Evolutionary conservation across 2,113 vertebrate species (phyloP), one percentile per base, ranked within the genome.

Genomic region (Anser cygnoides): DNA sequence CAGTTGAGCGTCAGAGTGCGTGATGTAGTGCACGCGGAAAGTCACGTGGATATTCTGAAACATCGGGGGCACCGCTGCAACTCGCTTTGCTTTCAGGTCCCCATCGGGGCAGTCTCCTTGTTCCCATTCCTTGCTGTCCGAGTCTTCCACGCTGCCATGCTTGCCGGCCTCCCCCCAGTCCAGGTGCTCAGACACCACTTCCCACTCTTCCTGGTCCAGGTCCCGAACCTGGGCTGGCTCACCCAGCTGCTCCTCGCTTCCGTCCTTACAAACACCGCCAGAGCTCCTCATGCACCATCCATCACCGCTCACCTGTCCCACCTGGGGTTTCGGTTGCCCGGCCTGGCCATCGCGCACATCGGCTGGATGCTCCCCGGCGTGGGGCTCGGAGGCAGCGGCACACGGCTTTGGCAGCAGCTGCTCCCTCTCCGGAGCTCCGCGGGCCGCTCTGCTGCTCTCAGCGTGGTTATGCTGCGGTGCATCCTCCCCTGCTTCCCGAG

Each of bases 11-110:
- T 97, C 95, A 0, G 98, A 98, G 58, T 96, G 89, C 1, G 99
- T 99, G 92, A 98, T 41, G 88, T 99, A 99, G 90, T 99, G 99
- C 41, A 99, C 97, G 4, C 98, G 97, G 97, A 99, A 99, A 76
- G 92, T 98, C 93, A 99, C 96, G 0, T 92, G 97, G 46, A 99
- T 97, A 8, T 95, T 98, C 89, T 98, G 98, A n/a, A 98, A 88
- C 97, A 98, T 98, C 22, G 98, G 98, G 59, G 97, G 97, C 77
- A 98, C 97, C 0, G 97, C 95, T 3, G 96, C 98, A 13, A 97
- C 95, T 61, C 97, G 98, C 96, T 96, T 97, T 1, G 80, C 89
- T 83, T 95, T 97, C 11, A 6, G 15, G 54, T 97, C 97, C 49
- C 87, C 95, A 1, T 98, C 93, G 0, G 80, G 65, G 84, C 84